Conservation (phyloP, 2,113 vertebrate genomes). For the Cyprinodon variegatus region DNA sequence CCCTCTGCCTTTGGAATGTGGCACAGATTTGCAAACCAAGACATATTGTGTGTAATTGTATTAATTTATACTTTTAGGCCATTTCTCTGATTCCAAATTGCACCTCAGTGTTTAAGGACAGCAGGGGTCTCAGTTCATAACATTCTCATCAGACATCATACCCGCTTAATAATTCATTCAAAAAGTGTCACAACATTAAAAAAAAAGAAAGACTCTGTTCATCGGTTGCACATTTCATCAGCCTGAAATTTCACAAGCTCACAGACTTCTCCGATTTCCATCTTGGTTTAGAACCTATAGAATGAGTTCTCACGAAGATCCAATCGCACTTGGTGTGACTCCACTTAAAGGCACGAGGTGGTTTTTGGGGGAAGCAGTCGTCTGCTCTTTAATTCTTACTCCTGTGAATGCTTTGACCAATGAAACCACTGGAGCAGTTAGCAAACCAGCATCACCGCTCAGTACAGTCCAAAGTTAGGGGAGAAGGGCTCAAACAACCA, state of each 20-base stretch:
- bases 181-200: background rate
- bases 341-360: slow-evolving; percentile 36
- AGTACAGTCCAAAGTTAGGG: slow-evolving; percentile 5
- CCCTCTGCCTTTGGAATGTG: background rate
- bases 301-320: background rate
- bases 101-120: background rate
- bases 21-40: slow-evolving; percentile 2
- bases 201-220: background rate
- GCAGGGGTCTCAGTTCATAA: background rate
- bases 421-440: background rate
- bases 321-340: slow-evolving; percentile 50
- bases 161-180: background rate
- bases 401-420: background rate
- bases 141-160: slow-evolving; percentile 3
- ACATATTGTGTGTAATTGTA: background rate
- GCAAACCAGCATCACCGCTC: slow-evolving; percentile 7
- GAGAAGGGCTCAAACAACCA: slow-evolving; percentile 6
- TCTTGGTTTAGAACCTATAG: background rate
- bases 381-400: background rate
- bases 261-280: background rate
- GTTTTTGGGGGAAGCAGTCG: background rate
- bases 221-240: background rate
- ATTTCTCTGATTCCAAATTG: background rate
- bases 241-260: background rate
- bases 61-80: background rate